Evolutionary conservation across 2,113 vertebrate species (phyloP).

Genomic region (Laticauda laticaudata): DNA sequence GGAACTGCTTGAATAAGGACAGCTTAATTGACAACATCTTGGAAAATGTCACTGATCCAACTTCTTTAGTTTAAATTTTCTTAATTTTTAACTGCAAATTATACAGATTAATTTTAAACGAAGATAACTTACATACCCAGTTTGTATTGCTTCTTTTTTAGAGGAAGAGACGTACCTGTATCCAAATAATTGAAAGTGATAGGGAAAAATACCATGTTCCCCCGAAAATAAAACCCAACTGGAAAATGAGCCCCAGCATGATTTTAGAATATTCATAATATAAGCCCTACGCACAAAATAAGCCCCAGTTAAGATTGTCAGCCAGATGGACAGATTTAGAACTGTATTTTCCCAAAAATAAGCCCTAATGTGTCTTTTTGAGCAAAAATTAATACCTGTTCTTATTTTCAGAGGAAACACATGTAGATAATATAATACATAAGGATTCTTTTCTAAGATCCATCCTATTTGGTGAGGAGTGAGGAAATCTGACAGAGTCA

Average conservation of each 20-base stretch:
- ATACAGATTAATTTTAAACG: slow-evolving; percentile 14
- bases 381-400: no score
- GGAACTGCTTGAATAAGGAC: slow-evolving; percentile 73
- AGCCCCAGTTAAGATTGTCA: no score
- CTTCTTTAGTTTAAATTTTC: slow-evolving; percentile 23
- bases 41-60: slow-evolving; percentile 41
- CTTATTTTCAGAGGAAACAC: no score
- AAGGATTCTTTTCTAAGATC: slow-evolving; percentile 26
- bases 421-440: background rate
- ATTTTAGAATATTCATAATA: no score
- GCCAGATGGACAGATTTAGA: no score
- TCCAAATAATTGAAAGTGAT: slow-evolving; percentile 12
- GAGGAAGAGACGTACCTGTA: background rate
- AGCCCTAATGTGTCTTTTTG: no score
- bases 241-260: no score
- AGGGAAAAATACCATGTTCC: background rate
- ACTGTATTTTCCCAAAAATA: no score
- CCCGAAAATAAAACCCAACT: no score
- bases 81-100: slow-evolving; percentile 40
- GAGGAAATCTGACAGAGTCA: background rate
- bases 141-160: slow-evolving; percentile 16
- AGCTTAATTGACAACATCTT: slow-evolving; percentile 41
- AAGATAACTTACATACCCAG: slow-evolving; percentile 35
- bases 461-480: background rate
- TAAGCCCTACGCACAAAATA: no score